Percentiles rank a stretch among this genome's conserved stretches.
Evolutionary conservation across 2,113 vertebrate species (phyloP).

Genomic region (Sturnira hondurensis): DNA sequence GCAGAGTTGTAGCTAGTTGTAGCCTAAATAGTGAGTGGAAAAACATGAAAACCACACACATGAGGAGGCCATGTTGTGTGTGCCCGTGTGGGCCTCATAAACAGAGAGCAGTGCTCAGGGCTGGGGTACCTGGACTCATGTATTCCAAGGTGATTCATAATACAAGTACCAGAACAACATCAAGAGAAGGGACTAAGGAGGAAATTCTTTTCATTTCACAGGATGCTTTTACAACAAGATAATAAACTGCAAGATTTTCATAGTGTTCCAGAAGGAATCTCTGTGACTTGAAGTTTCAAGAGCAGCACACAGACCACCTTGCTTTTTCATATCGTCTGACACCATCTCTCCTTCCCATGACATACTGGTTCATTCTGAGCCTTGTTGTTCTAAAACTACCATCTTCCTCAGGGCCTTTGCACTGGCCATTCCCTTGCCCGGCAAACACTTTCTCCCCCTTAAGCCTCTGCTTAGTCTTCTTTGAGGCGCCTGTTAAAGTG

Average conservation of each 20-base stretch:
- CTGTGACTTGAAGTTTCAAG: not conserved
- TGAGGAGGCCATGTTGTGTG: not conserved
- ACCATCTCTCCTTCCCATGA: too few relatives aligned
- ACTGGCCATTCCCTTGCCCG: too few relatives aligned
- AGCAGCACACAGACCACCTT: not conserved
- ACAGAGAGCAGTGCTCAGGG: not conserved
- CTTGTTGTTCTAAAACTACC: too few relatives aligned
- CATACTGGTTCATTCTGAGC: too few relatives aligned
- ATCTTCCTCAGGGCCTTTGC: too few relatives aligned
- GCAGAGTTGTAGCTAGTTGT: not conserved
- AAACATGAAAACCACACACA: not conserved
- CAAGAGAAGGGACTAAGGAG: not conserved
- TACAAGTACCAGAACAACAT: not conserved
- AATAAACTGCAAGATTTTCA: not conserved
- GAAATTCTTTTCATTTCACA: not conserved
- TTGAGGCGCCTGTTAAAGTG: too few relatives aligned
- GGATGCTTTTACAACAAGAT: not conserved
- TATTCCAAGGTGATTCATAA: not conserved
- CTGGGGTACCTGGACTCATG: not conserved
- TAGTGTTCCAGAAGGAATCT: not conserved
- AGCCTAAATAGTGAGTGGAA: not conserved
- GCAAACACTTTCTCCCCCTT: too few relatives aligned
- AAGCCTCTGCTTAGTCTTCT: too few relatives aligned
- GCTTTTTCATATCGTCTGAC: not conserved
- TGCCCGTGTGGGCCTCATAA: not conserved